phyloP scores from a whole-genome alignment of 2,888 invertebrate species.

The Biston betularia region DNA sequence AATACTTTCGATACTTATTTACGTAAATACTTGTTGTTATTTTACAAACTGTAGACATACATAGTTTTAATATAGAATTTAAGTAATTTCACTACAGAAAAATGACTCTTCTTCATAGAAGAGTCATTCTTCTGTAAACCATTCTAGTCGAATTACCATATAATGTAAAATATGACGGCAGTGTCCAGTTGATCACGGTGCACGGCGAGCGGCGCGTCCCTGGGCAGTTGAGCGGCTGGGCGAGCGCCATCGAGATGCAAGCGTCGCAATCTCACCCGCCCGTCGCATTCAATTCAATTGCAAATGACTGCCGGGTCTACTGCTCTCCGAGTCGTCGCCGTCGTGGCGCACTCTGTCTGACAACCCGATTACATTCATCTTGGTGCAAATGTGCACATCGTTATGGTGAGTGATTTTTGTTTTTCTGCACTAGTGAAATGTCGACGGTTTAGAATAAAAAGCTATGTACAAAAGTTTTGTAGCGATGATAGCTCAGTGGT shows the following conservation, averaged over 20 bases:
- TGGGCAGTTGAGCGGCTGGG: background rate
- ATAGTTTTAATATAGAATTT: too few species aligned
- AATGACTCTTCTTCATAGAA: too few species aligned
- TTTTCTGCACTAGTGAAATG: background rate
- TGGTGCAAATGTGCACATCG: slow-evolving; percentile 16
- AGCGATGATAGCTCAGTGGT: too few species aligned
- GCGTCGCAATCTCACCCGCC: slow-evolving; percentile 58
- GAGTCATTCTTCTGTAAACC: too few species aligned
- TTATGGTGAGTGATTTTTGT: background rate
- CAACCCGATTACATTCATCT: slow-evolving; percentile 55
- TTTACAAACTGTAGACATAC: too few species aligned
- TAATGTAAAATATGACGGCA: slow-evolving; percentile 6
- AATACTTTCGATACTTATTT: too few species aligned
- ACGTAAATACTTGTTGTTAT: too few species aligned
- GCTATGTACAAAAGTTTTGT: background rate
- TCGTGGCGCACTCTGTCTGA: slow-evolving; percentile 51
- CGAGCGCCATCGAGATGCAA: slow-evolving; percentile 45
- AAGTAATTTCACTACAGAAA: too few species aligned
- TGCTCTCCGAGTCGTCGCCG: slow-evolving; percentile 3
- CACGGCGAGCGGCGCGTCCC: background rate
- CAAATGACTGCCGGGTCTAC: slow-evolving; percentile 51
- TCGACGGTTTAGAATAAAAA: background rate
- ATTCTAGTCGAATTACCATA: slow-evolving; percentile 24
- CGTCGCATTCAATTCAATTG: slow-evolving; percentile 60
- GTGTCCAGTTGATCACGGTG: background rate